These are phyloP conservation scores for Pantelozetes paolii DNA, from an alignment of 2,888 invertebrate genomes.

Conservation along the genomic window DNA sequence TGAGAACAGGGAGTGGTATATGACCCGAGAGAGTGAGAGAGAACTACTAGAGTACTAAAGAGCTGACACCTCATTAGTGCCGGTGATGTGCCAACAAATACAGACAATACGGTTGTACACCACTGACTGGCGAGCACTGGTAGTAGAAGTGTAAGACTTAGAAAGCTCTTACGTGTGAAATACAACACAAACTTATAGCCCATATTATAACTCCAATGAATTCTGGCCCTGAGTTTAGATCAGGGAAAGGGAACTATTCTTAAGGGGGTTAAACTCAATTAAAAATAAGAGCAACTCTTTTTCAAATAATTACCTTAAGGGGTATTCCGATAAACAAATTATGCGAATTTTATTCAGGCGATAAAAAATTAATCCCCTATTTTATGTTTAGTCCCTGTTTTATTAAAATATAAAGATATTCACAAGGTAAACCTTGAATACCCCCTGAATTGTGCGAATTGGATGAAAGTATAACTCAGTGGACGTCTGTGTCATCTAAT, in stretches of 20 bases:
- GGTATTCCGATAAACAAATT: too few species aligned
- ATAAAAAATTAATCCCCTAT: too few species aligned
- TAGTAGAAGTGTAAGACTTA: not conserved
- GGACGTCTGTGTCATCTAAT: not conserved
- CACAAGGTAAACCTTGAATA: too few species aligned
- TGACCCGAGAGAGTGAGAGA: not conserved
- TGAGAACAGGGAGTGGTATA: not conserved
- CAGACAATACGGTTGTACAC: not conserved
- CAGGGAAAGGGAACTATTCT: too few species aligned
- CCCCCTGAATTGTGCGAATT: too few species aligned
- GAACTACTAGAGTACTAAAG: constrained; percentile 1
- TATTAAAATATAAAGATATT: too few species aligned
- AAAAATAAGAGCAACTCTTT: too few species aligned
- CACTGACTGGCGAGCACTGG: not conserved
- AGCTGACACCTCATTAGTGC: constrained; percentile 23
- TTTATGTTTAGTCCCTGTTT: too few species aligned
- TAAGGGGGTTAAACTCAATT: too few species aligned
- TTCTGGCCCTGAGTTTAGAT: not conserved
- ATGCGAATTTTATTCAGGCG: too few species aligned
- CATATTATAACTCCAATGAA: not conserved
- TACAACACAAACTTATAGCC: not conserved
- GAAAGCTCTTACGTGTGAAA: not conserved
- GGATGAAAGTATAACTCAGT: not conserved
- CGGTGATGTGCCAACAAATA: constrained; percentile 5
- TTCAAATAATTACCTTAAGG: too few species aligned